Base-by-base conservation (phyloP, 2,113 vertebrate genomes). In the Passer montanus region DNA sequence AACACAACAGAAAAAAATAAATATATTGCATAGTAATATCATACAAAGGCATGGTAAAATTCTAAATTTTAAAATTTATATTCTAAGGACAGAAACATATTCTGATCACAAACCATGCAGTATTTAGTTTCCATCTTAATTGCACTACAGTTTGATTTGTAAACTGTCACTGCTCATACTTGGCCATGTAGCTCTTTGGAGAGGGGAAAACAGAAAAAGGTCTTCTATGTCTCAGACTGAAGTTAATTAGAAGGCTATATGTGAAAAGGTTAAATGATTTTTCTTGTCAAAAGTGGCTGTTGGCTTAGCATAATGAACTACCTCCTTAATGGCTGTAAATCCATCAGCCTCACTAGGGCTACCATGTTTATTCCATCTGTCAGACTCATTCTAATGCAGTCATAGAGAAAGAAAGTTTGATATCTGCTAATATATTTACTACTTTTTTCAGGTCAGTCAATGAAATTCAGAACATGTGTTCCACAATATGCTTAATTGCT, bases 271-370 rank as follows among this genome's bases (percentile, higher is more conserved):
- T 74, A 87, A 91, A 89, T 79, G 73, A 17, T 76, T 87, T 85
- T 77, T 81, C 73, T 47, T 89, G 53, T 91, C 26, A 33, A 77
- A 93, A 62, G 26, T 80, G 53, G 66, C 80, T 82, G 31, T 46
- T 93, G 52, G n/a, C 33, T 87, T 94, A 76, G 55, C 69, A 63
- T 87, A 94, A 87, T 82, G 49, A 81, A 92, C 76, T 81, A 50
- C 69, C n/a, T 93, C 7, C n/a, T 93, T 73, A 87, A 76, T 69
- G 20, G 5, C 16, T 84, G 7, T 37, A 92, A 91, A 93, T 92
- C 26, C 39, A 56, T 89, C 90, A 91, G 0, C 44, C 15, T 82
- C 22, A 41, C 20, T 58, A 33, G 18, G 39, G 41, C 60, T 83
- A 55, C 74, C 1, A 1, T 80, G 67, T 73, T 90, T 95, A 90